Evolutionary conservation across 2,113 vertebrate genomes (phyloP).

Genomic region (Menura novaehollandiae): DNA sequence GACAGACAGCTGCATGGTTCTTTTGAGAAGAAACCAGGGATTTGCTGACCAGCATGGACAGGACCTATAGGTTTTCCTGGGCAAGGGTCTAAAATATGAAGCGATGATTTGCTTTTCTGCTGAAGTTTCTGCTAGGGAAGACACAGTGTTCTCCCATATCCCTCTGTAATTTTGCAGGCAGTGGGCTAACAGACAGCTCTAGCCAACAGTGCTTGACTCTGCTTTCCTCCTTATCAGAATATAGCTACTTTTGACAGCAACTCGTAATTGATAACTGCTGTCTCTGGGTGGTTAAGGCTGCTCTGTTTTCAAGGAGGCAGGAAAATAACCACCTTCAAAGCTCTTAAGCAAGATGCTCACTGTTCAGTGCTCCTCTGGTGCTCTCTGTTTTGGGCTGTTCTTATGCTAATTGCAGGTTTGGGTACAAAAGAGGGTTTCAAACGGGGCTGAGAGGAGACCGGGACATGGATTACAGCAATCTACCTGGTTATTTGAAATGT

Average conservation of each 20-base stretch:
- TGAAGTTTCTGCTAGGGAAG: not conserved
- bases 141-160: not conserved
- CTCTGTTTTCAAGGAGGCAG: not conserved
- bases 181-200: not conserved
- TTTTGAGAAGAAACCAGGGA: no score
- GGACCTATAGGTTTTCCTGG: not conserved
- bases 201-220: not conserved
- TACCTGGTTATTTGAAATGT: not conserved
- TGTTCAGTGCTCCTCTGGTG: not conserved
- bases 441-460: not conserved
- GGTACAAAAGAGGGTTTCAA: not conserved
- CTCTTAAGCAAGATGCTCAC: not conserved
- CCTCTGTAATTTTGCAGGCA: not conserved
- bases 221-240: not conserved
- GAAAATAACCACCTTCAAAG: not conserved
- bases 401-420: not conserved
- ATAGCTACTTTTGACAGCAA: not conserved
- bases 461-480: not conserved
- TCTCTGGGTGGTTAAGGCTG: not conserved
- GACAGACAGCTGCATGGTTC: not conserved
- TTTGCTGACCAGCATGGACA: fast-evolving
- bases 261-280: not conserved
- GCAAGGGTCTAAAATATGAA: fast-evolving
- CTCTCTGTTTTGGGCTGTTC: not conserved
- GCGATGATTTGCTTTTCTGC: not conserved